Conservation (phyloP, 2,888 invertebrate genomes). For the Cataglyphis rosenhaueri region DNA sequence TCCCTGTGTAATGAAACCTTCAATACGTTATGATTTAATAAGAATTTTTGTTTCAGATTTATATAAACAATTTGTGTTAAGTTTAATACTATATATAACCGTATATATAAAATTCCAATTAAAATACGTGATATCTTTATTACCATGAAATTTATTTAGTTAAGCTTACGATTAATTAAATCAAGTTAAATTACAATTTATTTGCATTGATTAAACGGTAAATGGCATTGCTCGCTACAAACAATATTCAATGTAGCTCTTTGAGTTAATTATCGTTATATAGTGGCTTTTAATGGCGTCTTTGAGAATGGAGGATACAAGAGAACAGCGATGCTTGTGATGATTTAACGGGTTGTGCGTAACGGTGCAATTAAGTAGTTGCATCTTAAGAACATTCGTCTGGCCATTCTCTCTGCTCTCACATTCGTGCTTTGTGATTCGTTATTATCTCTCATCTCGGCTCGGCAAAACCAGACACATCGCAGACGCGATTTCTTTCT, state of each 20-base stretch:
- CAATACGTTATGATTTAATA: neutral
- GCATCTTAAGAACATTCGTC: slow-evolving; percentile 44
- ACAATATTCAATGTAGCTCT: slow-evolving; percentile 10
- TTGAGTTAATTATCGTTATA: slow-evolving; percentile 18
- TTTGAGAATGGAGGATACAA: slow-evolving; percentile 33
- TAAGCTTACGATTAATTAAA: slow-evolving; percentile 34
- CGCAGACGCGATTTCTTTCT: slow-evolving; percentile 70
- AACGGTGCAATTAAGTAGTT: slow-evolving; percentile 65
- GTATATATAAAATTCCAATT: neutral
- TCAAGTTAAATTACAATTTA: slow-evolving; percentile 21
- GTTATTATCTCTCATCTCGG: slow-evolving; percentile 67
- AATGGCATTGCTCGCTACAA: slow-evolving; percentile 18
- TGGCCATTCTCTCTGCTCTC: slow-evolving; percentile 55
- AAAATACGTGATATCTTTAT: neutral
- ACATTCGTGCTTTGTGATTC: slow-evolving; percentile 11
- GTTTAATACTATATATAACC: neutral
- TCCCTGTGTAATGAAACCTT: no score
- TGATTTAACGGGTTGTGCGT: slow-evolving; percentile 66
- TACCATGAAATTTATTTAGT: slow-evolving; percentile 24
- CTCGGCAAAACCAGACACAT: slow-evolving; percentile 65
- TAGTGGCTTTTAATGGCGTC: slow-evolving; percentile 28
- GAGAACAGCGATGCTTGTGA: slow-evolving; percentile 27
- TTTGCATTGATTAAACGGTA: slow-evolving; percentile 18
- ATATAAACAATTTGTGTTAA: neutral
- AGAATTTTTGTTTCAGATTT: neutral